Percentiles rank a stretch among this genome's conserved stretches.
Conservation (phyloP, 2,113 vertebrate species). For the Notiomystis cincta region DNA sequence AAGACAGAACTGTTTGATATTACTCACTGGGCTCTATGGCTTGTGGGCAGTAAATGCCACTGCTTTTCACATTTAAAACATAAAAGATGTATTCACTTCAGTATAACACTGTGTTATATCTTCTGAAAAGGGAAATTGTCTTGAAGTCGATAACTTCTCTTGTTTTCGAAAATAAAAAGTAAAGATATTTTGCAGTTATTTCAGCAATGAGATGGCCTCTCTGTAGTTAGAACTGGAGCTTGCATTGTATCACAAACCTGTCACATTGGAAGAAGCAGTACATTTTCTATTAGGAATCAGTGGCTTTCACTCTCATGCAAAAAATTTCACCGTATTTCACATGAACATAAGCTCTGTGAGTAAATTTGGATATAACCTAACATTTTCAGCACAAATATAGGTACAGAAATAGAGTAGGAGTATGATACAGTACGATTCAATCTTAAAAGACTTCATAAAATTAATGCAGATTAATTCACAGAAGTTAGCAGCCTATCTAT, state of each 20-base stretch:
- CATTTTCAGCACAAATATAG: not conserved
- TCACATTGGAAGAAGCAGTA: not conserved
- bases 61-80: conserved; percentile 4
- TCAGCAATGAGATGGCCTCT: not conserved
- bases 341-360: not conserved
- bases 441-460: not conserved
- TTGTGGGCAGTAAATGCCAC: not conserved
- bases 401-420: not conserved
- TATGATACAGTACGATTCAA: not conserved
- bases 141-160: not conserved
- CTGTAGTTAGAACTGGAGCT: not conserved
- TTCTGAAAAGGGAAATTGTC: not conserved
- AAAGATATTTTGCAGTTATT: not conserved
- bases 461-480: not conserved
- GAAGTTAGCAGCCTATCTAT: not conserved
- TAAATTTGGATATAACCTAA: not conserved
- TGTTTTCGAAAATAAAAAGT: not conserved
- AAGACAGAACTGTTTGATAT: conserved; percentile 40
- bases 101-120: not conserved
- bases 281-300: not conserved
- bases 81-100: not conserved
- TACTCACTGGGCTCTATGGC: not conserved
- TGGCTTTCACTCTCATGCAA: not conserved
- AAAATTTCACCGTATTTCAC: not conserved
- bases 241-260: not conserved